Conservation (phyloP, 2,888 invertebrate species). For the Brachyptera putata region DNA sequence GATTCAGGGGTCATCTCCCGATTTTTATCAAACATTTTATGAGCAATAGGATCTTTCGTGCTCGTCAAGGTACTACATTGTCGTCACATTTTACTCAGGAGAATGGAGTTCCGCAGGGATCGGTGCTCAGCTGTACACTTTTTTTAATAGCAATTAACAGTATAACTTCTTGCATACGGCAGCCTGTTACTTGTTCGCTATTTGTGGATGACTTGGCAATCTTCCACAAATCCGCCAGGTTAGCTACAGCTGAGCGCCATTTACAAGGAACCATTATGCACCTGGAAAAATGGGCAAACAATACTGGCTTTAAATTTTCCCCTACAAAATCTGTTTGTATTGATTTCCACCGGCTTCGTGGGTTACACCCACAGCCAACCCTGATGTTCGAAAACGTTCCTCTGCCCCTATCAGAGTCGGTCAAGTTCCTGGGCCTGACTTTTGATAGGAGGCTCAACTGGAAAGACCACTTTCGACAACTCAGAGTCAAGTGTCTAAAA, state of each 20-base stretch:
- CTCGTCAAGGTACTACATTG: not conserved
- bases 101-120: constrained; percentile 27
- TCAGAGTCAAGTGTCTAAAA: not conserved
- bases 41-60: constrained; percentile 11
- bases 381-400: constrained; percentile 8
- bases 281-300: not conserved
- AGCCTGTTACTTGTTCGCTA: constrained; percentile 9
- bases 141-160: constrained; percentile 24
- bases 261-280: constrained; percentile 13
- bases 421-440: constrained; percentile 8
- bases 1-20: constrained; percentile 30
- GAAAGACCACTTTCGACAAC: constrained; percentile 1
- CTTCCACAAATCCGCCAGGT: not conserved
- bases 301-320: constrained; percentile 19
- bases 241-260: not conserved
- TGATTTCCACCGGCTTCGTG: constrained; percentile 6
- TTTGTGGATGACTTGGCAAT: constrained; percentile 23
- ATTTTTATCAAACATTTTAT: constrained; percentile 27
- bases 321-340: constrained; percentile 4
- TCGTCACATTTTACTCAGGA: constrained; percentile 1
- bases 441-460: constrained; percentile 16
- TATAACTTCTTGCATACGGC: not conserved
- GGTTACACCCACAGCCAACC: not conserved
- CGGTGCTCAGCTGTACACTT: constrained; percentile 21
- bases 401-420: not conserved